Percentiles rank a stretch among this genome's conserved stretches.
Conservation (phyloP, 2,888 invertebrate species). For the Xanthia togata region DNA sequence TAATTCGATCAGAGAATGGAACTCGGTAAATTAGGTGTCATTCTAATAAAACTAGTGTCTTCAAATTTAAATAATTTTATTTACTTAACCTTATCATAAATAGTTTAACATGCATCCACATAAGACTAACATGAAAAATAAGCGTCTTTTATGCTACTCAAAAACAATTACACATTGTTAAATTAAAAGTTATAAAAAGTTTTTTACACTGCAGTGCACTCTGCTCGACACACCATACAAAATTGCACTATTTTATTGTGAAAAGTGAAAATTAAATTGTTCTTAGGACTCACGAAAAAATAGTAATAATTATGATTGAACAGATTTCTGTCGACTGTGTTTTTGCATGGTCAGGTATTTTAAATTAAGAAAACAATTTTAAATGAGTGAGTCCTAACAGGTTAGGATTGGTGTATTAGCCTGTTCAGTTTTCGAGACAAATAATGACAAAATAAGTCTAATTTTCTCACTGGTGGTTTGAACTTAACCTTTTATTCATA, state of each 20-base stretch:
- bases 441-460: conserved; percentile 29
- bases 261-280: conserved; percentile 17
- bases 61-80: conserved; percentile 86
- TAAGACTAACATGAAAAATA: conserved; percentile 84
- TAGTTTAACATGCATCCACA: conserved; percentile 87
- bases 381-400: background rate
- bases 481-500: conserved; percentile 16
- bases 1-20: background rate
- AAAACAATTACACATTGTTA: conserved; percentile 48
- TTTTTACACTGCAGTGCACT: conserved; percentile 48
- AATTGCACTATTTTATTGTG: conserved; percentile 9
- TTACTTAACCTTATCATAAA: conserved; percentile 84
- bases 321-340: background rate
- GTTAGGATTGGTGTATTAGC: background rate
- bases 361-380: background rate
- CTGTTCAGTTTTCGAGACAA: background rate
- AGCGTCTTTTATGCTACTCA: conserved; percentile 83
- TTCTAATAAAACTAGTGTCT: conserved; percentile 38
- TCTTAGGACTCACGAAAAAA: conserved; percentile 12
- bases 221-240: conserved; percentile 33
- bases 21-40: background rate
- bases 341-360: background rate
- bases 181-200: conserved; percentile 55
- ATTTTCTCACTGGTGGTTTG: conserved; percentile 49
- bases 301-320: background rate